These are phyloP conservation scores for Manduca sexta DNA, from an alignment of 1,140 invertebrate species.

Conservation along the genomic window DNA sequence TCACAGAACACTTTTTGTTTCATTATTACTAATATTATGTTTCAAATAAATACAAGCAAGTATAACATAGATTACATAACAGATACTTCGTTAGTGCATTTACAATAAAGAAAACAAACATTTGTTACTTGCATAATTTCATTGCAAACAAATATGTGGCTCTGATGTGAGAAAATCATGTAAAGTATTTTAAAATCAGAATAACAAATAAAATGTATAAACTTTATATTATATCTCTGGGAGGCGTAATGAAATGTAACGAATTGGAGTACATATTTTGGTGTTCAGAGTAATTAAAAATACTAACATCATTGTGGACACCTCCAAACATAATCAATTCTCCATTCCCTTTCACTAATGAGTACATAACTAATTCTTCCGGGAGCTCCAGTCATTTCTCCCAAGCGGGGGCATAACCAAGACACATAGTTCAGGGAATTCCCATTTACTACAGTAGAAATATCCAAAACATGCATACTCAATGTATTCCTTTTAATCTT, in stretches of 20 bases:
- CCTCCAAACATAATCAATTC: conserved; percentile 97
- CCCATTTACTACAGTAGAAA: conserved; percentile 79
- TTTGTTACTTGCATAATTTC: conserved; percentile 1
- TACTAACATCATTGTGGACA: conserved; percentile 83
- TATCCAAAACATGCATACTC: conserved; percentile 90
- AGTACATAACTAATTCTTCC: conserved; percentile 93
- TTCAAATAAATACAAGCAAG: conserved; percentile 1
- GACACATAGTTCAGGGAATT: conserved; percentile 78
- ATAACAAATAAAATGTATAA: not conserved
- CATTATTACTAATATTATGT: conserved; percentile 8
- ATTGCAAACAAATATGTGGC: not conserved
- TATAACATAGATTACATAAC: not conserved
- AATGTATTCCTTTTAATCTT: conserved; percentile 77
- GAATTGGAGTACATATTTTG: conserved; percentile 82
- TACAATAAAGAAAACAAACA: not conserved
- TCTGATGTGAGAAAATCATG: not conserved
- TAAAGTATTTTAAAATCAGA: not conserved
- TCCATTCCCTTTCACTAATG: conserved; percentile 89
- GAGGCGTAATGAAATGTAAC: conserved; percentile 85
- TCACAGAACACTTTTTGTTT: conserved; percentile 40
- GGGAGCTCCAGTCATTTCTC: conserved; percentile 79
- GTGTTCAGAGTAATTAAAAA: conserved; percentile 71
- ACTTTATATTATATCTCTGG: conserved; percentile 80
- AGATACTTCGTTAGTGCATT: conserved; percentile 1
- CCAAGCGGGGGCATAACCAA: conserved; percentile 83